phyloP scores from a whole-genome alignment of 2,888 invertebrate species.

The Pocota personata region DNA sequence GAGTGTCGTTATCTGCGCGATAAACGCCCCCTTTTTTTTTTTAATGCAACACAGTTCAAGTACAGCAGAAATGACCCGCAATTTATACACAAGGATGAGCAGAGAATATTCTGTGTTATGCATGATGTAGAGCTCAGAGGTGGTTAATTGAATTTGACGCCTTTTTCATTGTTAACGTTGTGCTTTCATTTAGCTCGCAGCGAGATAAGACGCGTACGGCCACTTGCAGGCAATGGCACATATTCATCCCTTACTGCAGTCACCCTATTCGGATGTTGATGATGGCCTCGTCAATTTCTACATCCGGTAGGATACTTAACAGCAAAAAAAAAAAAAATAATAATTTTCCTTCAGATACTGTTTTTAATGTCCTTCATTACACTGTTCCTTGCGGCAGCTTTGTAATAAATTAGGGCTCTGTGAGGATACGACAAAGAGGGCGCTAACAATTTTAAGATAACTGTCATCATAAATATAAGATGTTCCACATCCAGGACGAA shows the following conservation, averaged over 20 bases:
- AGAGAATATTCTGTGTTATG: background rate
- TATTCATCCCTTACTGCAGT: constrained; percentile 12
- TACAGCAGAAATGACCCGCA: constrained; percentile 53
- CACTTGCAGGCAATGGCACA: constrained; percentile 36
- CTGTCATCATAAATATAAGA: background rate
- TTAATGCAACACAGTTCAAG: constrained; percentile 63
- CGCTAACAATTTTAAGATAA: background rate
- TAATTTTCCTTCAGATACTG: constrained; percentile 9
- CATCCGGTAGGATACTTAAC: constrained; percentile 47
- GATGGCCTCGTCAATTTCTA: constrained; percentile 56
- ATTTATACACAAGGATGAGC: constrained; percentile 53
- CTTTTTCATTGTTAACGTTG: constrained; percentile 58
- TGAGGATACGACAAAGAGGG: background rate
- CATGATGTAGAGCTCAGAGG: constrained; percentile 43
- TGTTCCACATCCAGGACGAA: background rate
- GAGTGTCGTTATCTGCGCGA: constrained; percentile 77
- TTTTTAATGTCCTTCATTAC: constrained; percentile 10
- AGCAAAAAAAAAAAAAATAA: background rate
- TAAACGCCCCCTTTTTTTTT: constrained; percentile 76
- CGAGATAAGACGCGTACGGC: constrained; percentile 71
- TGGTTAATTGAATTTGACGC: constrained; percentile 72
- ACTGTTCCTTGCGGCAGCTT: background rate
- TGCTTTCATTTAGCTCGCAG: constrained; percentile 48
- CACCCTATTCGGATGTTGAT: constrained; percentile 59
- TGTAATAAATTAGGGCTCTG: background rate